phyloP scores from a whole-genome alignment of 2,797 vertebrate species.

The Pterois miles region DNA sequence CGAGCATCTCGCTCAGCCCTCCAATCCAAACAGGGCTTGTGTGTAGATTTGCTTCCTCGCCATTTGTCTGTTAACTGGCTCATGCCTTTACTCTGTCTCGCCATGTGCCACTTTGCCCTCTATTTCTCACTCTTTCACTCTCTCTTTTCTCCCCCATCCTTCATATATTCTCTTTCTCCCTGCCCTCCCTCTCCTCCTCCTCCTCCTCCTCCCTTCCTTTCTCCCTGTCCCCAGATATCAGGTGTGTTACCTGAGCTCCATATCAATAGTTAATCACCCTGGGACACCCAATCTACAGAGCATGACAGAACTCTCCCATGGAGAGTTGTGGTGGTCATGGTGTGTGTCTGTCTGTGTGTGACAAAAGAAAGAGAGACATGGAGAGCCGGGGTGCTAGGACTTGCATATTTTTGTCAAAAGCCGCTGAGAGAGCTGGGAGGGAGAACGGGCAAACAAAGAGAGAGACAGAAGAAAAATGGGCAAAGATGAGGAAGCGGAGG shows the following conservation, averaged over 20 bases:
- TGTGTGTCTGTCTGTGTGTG: slow-evolving; percentile 24
- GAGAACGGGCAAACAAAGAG: slow-evolving; percentile 15
- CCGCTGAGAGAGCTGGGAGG: slow-evolving; percentile 22
- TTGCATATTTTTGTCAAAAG: slow-evolving; percentile 32
- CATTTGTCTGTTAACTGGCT: slow-evolving; percentile 11
- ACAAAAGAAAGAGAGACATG: background rate
- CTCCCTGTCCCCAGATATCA: slow-evolving; percentile 78
- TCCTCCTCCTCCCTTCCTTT: background rate
- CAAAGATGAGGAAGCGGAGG: background rate
- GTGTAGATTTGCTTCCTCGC: background rate
- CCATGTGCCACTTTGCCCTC: background rate
- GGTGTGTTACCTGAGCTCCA: slow-evolving; percentile 88
- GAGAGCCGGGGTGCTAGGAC: background rate
- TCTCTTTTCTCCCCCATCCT: slow-evolving; percentile 11
- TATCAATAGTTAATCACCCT: slow-evolving; percentile 95
- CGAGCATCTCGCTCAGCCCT: background rate
- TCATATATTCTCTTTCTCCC: slow-evolving; percentile 47
- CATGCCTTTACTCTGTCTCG: slow-evolving; percentile 4
- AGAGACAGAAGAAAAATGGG: background rate
- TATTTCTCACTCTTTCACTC: slow-evolving; percentile 38
- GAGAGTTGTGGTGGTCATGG: slow-evolving; percentile 41
- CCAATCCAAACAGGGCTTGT: slow-evolving; percentile 8
- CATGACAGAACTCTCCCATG: slow-evolving; percentile 63
- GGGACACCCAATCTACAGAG: slow-evolving; percentile 90
- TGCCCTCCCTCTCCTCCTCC: background rate